These are phyloP conservation scores for Calliphora vomitoria DNA, from an alignment of 2,888 invertebrate species.

Conservation along the genomic window DNA sequence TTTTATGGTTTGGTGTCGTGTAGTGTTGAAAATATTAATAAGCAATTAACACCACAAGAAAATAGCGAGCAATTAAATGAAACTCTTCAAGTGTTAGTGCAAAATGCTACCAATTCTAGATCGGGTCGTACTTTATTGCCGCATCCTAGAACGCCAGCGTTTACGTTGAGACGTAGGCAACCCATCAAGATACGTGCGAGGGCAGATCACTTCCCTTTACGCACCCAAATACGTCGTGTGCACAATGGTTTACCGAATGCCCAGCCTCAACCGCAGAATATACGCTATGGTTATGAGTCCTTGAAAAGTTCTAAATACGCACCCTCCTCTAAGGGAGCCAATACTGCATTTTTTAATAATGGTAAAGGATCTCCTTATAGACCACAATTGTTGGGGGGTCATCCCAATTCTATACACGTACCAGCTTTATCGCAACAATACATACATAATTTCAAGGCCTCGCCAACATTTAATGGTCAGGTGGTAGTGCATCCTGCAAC, in stretches of 20 bases:
- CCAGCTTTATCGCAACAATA: slow-evolving; percentile 75
- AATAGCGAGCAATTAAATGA: slow-evolving; percentile 28
- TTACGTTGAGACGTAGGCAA: slow-evolving; percentile 73
- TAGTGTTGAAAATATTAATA: slow-evolving; percentile 24
- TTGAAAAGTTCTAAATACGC: slow-evolving; percentile 77
- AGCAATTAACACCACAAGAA: slow-evolving; percentile 24
- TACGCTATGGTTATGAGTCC: slow-evolving; percentile 73
- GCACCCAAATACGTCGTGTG: slow-evolving; percentile 78
- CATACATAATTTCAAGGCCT: slow-evolving; percentile 80
- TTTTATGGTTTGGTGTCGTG: slow-evolving; percentile 25
- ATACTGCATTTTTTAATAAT: slow-evolving; percentile 75
- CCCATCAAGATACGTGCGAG: slow-evolving; percentile 76
- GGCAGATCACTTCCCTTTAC: slow-evolving; percentile 76
- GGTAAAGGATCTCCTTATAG: slow-evolving; percentile 77
- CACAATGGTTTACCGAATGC: slow-evolving; percentile 74
- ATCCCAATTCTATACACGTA: slow-evolving; percentile 66
- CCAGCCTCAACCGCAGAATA: slow-evolving; percentile 68
- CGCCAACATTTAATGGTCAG: slow-evolving; percentile 80
- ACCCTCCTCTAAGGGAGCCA: slow-evolving; percentile 77
- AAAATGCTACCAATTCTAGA: slow-evolving; percentile 70
- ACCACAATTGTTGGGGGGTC: slow-evolving; percentile 62
- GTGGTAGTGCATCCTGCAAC: slow-evolving; percentile 77
- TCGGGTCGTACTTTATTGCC: slow-evolving; percentile 76
- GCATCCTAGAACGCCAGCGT: slow-evolving; percentile 71
- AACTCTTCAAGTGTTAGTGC: background rate